phyloP scores from a whole-genome alignment of 37 sponge, comb jelly and placozoan species.

The Spongilla lacustris region DNA sequence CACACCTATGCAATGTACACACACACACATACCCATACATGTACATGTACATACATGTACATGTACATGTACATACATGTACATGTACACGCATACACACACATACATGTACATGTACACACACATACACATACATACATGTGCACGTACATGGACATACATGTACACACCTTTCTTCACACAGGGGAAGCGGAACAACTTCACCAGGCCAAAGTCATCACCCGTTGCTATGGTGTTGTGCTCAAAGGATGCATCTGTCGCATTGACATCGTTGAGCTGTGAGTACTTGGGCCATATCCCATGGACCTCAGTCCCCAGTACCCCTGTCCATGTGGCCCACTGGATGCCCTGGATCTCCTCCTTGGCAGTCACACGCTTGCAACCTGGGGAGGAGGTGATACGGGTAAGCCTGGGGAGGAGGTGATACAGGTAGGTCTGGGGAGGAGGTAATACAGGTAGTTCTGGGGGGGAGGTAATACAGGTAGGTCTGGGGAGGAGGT shows the following conservation, averaged over 20 bases:
- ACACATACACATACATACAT: not conserved
- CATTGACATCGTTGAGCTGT: constrained; percentile 93
- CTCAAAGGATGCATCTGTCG: constrained; percentile 71
- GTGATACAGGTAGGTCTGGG: not conserved
- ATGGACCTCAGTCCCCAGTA: constrained; percentile 83
- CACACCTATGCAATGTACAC: not conserved
- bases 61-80: too few relatives aligned
- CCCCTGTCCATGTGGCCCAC: constrained; percentile 86
- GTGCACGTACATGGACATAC: not conserved
- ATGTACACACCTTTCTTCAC: constrained; percentile 74
- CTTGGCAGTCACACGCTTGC: constrained; percentile 59
- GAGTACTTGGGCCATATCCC: constrained; percentile 97
- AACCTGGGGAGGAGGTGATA: constrained; percentile 38
- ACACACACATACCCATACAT: too few relatives aligned
- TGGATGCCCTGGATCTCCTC: constrained; percentile 77
- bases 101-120: constrained; percentile 7
- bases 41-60: too few relatives aligned
- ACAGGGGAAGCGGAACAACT: constrained; percentile 92
- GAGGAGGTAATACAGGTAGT: not conserved
- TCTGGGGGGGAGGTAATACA: not conserved
- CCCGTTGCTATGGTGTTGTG: constrained; percentile 89
- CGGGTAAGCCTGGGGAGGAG: not conserved
- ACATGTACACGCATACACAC: constrained; percentile 20
- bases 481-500: not conserved
- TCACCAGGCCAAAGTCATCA: constrained; percentile 98